These are phyloP conservation scores for Bradysia coprophila DNA, from an alignment of 1,140 invertebrate genomes.

Conservation along the genomic window DNA sequence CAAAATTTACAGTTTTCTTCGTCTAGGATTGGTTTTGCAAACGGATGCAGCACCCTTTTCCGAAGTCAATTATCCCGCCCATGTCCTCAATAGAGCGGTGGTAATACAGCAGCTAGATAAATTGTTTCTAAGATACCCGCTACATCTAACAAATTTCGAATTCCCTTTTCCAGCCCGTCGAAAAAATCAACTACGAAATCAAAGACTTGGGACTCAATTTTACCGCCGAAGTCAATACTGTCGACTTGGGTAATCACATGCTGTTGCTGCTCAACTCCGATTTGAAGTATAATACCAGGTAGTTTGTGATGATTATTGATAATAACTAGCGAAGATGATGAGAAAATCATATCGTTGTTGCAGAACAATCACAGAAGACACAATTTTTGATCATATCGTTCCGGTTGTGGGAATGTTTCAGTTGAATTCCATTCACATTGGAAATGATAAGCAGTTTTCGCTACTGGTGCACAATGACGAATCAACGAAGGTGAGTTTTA, in stretches of 20 bases:
- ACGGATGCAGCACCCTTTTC: background rate
- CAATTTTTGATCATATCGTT: conserved; percentile 5
- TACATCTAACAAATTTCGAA: background rate
- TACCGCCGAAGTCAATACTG: conserved; percentile 15
- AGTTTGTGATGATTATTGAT: conserved; percentile 2
- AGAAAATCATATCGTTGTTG: background rate
- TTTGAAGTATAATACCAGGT: conserved; percentile 18
- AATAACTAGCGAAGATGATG: background rate
- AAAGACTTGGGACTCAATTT: conserved; percentile 16
- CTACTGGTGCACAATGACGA: conserved; percentile 19
- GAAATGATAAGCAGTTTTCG: conserved; percentile 21
- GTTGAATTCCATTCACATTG: conserved; percentile 20
- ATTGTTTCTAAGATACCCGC: background rate
- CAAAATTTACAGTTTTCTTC: conserved; percentile 8
- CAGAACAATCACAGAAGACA: background rate
- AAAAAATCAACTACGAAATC: conserved; percentile 16
- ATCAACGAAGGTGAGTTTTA: background rate
- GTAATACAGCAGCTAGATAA: background rate
- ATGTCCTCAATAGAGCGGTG: background rate
- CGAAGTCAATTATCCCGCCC: background rate
- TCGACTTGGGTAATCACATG: conserved; percentile 18
- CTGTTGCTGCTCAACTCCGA: conserved; percentile 22
- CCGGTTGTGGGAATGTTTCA: conserved; percentile 20
- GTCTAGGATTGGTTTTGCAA: background rate
- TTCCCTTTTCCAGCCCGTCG: conserved; percentile 10